These are phyloP conservation scores for Calliphora vomitoria DNA, from an alignment of 2,888 invertebrate genomes.

Conservation along the genomic window DNA sequence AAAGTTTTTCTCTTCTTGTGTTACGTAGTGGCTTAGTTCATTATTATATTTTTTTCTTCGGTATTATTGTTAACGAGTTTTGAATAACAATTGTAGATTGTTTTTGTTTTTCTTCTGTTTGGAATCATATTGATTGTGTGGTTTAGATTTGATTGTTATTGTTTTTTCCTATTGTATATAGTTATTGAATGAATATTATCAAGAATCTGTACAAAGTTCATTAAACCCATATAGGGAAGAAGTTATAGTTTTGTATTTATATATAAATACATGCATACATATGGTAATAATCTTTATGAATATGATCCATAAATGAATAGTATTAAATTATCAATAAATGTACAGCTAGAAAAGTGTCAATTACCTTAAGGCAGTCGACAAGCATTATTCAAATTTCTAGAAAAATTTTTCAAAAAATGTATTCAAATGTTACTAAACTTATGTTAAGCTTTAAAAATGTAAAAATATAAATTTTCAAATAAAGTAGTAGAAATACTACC, in stretches of 20 bases:
- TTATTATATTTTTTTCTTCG: neutral
- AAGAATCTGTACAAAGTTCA: slow-evolving; percentile 33
- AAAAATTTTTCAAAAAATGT: too few relatives aligned
- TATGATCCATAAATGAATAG: neutral
- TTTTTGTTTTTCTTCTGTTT: slow-evolving; percentile 1
- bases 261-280: too few relatives aligned
- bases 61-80: slow-evolving; percentile 56
- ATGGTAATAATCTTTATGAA: neutral
- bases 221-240: slow-evolving; percentile 41
- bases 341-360: neutral
- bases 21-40: slow-evolving; percentile 39
- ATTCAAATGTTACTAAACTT: too few relatives aligned
- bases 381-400: too few relatives aligned
- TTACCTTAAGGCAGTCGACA: too few relatives aligned
- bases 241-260: neutral
- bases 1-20: slow-evolving; percentile 57
- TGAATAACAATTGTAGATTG: slow-evolving; percentile 61
- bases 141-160: slow-evolving; percentile 41
- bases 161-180: neutral
- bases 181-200: neutral
- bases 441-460: too few relatives aligned
- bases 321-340: neutral
- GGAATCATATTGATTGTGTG: slow-evolving; percentile 41
- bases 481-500: slow-evolving; percentile 23
- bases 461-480: neutral